A percentile compares a stretch with the other conserved stretches of the same genome.
phyloP scores from a whole-genome alignment of 2,797 vertebrate species.

The Coilia nasus region DNA sequence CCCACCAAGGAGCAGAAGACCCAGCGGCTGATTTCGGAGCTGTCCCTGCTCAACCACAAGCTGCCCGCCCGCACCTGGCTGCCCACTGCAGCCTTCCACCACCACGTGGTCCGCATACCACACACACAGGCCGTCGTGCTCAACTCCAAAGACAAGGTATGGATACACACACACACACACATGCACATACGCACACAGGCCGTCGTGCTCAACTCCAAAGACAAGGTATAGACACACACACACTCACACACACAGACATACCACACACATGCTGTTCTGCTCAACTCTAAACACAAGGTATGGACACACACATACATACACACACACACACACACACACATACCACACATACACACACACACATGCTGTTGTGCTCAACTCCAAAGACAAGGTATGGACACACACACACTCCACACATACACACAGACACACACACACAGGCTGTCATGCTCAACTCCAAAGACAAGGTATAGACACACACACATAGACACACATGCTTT shows the following conservation, averaged over 20 bases:
- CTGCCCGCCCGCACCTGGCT: slow-evolving; percentile 92
- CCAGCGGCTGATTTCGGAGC: slow-evolving; percentile 89
- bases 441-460: slow-evolving; percentile 96
- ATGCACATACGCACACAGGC: not conserved
- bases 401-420: no score
- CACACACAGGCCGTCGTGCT: slow-evolving; percentile 94
- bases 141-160: slow-evolving; percentile 96
- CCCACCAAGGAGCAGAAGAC: slow-evolving; percentile 98
- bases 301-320: no score
- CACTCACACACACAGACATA: not conserved
- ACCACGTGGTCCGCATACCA: slow-evolving; percentile 91
- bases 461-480: slow-evolving; percentile 76
- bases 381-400: slow-evolving; percentile 83
- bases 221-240: slow-evolving; percentile 48
- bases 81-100: slow-evolving; percentile 87
- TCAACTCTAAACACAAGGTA: slow-evolving; percentile 93
- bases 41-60: slow-evolving; percentile 95
- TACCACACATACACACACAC: slow-evolving; percentile 92
- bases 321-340: slow-evolving; percentile 56
- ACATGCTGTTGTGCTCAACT: slow-evolving; percentile 94
- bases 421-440: slow-evolving; percentile 62
- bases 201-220: no score
- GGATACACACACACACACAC: not conserved
- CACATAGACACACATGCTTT: not conserved
- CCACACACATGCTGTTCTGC: slow-evolving; percentile 91